These are phyloP conservation scores for Manacus vitellinus DNA, from an alignment of 2,113 vertebrate species.

Conservation along the genomic window DNA sequence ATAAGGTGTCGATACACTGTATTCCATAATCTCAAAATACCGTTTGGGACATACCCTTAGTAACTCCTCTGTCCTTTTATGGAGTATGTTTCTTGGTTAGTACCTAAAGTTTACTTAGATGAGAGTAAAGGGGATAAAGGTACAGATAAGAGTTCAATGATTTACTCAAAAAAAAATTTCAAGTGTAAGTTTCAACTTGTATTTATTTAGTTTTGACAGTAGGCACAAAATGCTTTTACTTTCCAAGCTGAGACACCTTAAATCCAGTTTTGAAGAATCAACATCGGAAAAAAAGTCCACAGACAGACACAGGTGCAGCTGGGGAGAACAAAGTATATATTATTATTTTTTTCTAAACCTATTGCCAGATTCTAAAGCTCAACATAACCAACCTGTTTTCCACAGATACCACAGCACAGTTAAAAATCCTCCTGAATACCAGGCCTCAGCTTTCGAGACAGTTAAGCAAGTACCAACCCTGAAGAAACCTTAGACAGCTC, in stretches of 20 bases:
- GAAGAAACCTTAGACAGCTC: background rate
- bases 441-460: background rate
- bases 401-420: background rate
- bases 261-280: background rate
- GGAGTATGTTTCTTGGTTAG: background rate
- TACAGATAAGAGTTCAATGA: background rate
- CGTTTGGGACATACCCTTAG: background rate
- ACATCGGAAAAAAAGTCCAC: background rate
- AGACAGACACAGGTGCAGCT: background rate
- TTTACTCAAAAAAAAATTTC: background rate
- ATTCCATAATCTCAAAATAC: background rate
- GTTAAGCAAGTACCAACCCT: background rate
- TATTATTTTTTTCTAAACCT: background rate
- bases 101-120: background rate
- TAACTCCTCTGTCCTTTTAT: background rate
- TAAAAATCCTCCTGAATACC: background rate
- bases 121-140: background rate
- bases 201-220: constrained; percentile 32
- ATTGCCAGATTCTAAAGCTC: background rate
- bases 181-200: background rate
- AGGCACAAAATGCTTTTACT: background rate
- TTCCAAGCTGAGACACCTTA: background rate
- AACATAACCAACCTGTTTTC: background rate
- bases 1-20: background rate
- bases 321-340: rapidly evolving